phyloP scores from a whole-genome alignment of 23 tunicate genomes.

The Ascidia mentula region DNA sequence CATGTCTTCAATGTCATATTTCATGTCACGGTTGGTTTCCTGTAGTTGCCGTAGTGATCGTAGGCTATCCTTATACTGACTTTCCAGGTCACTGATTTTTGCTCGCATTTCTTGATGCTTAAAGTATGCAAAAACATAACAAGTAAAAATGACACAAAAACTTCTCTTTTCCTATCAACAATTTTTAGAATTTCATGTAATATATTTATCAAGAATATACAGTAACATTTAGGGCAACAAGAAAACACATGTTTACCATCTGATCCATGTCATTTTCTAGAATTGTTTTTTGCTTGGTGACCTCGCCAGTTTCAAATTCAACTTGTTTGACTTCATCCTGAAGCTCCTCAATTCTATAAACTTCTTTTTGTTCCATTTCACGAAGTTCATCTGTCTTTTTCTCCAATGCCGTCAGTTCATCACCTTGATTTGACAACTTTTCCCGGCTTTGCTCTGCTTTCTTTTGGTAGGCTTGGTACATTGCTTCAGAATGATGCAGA shows the following conservation, averaged over 20 bases:
- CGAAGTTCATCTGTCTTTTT: conserved; percentile 65
- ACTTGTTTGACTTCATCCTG: conserved; percentile 58
- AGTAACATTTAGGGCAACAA: neutral
- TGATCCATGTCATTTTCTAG: conserved; percentile 58
- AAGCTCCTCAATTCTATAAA: conserved; percentile 54
- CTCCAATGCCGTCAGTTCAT: conserved; percentile 53
- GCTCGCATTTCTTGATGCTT: conserved; percentile 49
- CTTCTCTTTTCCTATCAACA: too few species aligned
- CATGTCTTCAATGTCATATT: conserved; percentile 89
- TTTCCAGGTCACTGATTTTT: conserved; percentile 42
- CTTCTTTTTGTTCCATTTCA: conserved; percentile 73
- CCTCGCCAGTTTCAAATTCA: conserved; percentile 75
- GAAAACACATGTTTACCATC: conserved; percentile 29
- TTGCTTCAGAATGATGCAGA: conserved; percentile 64
- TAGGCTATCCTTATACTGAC: conserved; percentile 49
- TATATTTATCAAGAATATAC: neutral
- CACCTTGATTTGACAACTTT: conserved; percentile 45
- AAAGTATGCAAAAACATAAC: neutral
- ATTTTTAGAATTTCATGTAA: too few species aligned
- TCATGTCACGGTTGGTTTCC: conserved; percentile 77
- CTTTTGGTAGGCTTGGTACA: conserved; percentile 74
- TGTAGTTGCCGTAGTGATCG: conserved; percentile 51
- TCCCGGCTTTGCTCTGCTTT: conserved; percentile 72
- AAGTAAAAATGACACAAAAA: too few species aligned
- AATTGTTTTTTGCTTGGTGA: conserved; percentile 51